phyloP scores from a whole-genome alignment of 2,113 vertebrate genomes.

The Prionailurus bengalensis region DNA sequence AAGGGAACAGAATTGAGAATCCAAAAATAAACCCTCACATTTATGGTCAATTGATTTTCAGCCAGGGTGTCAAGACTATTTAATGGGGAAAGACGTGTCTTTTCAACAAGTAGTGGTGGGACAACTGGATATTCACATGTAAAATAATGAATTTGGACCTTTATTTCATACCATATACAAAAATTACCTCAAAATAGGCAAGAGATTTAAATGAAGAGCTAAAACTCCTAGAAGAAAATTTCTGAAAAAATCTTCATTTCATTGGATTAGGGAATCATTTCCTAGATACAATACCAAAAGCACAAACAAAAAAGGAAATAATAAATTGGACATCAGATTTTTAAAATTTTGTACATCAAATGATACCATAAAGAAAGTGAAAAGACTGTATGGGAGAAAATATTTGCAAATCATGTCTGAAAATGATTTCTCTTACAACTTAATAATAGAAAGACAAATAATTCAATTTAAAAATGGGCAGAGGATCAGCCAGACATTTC shows the following conservation, averaged over 20 bases:
- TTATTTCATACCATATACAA: neutral
- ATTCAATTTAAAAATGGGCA: slow-evolving; percentile 15
- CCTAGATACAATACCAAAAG: neutral
- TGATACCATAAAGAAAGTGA: neutral
- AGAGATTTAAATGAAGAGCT: neutral
- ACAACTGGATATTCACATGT: neutral
- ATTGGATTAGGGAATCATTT: neutral
- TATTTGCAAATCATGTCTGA: slow-evolving; percentile 1
- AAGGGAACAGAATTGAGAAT: neutral
- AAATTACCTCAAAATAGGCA: neutral
- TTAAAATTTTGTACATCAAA: neutral
- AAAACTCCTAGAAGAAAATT: neutral
- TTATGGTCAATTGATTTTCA: neutral
- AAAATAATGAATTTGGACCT: neutral
- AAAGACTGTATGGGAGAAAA: neutral
- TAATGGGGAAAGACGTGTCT: neutral
- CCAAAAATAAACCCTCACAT: neutral
- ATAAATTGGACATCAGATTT: neutral
- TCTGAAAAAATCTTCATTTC: neutral
- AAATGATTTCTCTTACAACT: slow-evolving; percentile 9
- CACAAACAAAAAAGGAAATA: neutral
- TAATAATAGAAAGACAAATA: neutral
- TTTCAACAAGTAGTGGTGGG: neutral
- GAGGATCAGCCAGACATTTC: neutral
- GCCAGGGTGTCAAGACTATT: neutral